Evolutionary conservation across 2,888 invertebrate species (phyloP), one percentile per base, ranked within the genome.

Genomic region (Drosophila greeni): DNA sequence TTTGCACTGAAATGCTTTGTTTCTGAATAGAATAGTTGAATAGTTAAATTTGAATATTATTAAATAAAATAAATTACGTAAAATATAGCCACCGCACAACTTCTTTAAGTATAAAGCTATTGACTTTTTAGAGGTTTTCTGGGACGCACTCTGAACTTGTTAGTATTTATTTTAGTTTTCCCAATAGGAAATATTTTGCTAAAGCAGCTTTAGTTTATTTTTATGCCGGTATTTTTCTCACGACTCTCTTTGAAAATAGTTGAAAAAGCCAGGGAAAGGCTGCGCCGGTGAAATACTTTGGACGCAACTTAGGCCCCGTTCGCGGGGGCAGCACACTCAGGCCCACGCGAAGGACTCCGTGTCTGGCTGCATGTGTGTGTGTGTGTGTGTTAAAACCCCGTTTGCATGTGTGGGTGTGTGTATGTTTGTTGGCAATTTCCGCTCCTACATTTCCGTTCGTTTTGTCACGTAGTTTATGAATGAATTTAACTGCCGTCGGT

Each of bases 381-480:
- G 37, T 29, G 37, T 52, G 23, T 45, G 23, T 49, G 33, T 26
- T 45, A 45, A 45, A 45, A 45, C 18, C 45, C 29, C 8, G 45
- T 14, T 18, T 48, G 62, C 43, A 16, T 39, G 45, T 40, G 40
- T 36, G 49, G 36, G 23, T 37, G 43, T 43, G 34, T 31, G 45
- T 66, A 58, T 76, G 74, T 81, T 75, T 82, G 82, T 70, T 80
- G 79, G 80, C 77, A 80, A 80, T 83, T 83, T 83, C 82, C 82
- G 82, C 59, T 77, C 70, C 68, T 75, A 79, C 80, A 83, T 82
- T 79, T 83, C 82, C 82, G 82, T 81, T 82, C 78, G 75, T 82
- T 83, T 83, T 82, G 80, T 82, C 83, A 83, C 83, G 81, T 83
- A 80, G 78, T 82, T 82, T 78, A 83, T 82, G 83, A 82, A 82